Evolutionary conservation across 2,888 invertebrate genomes (phyloP).

Genomic region (Melipona bicolor): DNA sequence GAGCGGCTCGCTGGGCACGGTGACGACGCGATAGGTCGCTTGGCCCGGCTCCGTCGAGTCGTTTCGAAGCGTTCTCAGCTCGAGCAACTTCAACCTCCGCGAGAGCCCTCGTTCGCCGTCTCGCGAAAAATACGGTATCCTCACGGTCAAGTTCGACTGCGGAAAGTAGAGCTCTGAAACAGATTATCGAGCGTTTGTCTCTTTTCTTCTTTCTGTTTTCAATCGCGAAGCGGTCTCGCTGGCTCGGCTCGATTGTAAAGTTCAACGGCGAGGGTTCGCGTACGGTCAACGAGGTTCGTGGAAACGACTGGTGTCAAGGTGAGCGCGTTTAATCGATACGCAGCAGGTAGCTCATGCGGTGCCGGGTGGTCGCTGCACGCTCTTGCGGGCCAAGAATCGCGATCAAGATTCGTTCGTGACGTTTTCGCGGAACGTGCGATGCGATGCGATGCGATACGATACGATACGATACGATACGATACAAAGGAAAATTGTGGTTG

Average conservation of each 20-base stretch:
- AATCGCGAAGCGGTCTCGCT: background rate
- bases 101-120: slow-evolving; percentile 49
- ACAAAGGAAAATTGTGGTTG: background rate
- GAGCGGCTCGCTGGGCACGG: slow-evolving; percentile 64
- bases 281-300: slow-evolving; percentile 42
- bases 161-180: slow-evolving; percentile 82
- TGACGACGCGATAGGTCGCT: slow-evolving; percentile 74
- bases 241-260: slow-evolving; percentile 7
- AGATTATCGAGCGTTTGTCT: background rate
- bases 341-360: slow-evolving; percentile 74
- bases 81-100: slow-evolving; percentile 71
- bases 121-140: slow-evolving; percentile 73
- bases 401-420: slow-evolving; percentile 52
- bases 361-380: slow-evolving; percentile 66
- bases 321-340: slow-evolving; percentile 78
- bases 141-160: slow-evolving; percentile 78
- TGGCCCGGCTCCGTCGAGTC: slow-evolving; percentile 72
- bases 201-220: background rate
- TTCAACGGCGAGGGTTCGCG: slow-evolving; percentile 44
- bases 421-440: background rate
- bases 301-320: slow-evolving; percentile 73
- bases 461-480: too few relatives aligned
- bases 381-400: slow-evolving; percentile 45
- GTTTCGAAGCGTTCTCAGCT: slow-evolving; percentile 75
- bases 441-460: too few relatives aligned